Evolutionary conservation across 2,888 invertebrate species (phyloP).

Genomic region (Papilio elwesi): DNA sequence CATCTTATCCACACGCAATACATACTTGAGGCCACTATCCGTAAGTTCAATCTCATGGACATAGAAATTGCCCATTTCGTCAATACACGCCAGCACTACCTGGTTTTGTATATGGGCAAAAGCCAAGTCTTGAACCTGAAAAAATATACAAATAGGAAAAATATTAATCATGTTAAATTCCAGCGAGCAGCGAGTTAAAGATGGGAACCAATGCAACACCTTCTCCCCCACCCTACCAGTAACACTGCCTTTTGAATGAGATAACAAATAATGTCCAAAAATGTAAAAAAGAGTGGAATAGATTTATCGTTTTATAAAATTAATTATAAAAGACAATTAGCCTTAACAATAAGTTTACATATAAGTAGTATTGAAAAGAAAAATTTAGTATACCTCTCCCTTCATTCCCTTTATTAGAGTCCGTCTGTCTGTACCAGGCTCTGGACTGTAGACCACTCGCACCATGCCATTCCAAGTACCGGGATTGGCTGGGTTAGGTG

Average conservation of each 20-base stretch:
- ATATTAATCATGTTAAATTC: constrained; percentile 8
- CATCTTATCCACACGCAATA: background rate
- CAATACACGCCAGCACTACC: constrained; percentile 93
- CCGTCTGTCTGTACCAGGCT: constrained; percentile 87
- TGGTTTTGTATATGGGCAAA: constrained; percentile 93
- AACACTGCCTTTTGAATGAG: no score
- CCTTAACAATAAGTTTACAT: background rate
- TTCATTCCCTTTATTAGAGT: constrained; percentile 93
- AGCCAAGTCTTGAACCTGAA: constrained; percentile 93
- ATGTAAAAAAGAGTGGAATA: no score
- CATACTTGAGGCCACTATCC: constrained; percentile 82
- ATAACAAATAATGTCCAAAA: no score
- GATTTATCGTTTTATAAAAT: no score
- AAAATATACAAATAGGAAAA: constrained; percentile 29
- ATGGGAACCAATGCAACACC: no score
- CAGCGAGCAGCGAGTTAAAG: no score
- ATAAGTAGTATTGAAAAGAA: background rate
- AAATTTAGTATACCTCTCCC: constrained; percentile 78
- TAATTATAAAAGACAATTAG: no score
- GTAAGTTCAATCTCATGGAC: constrained; percentile 90
- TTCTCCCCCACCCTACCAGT: no score
- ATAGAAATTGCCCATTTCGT: constrained; percentile 92
- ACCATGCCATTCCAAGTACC: constrained; percentile 88
- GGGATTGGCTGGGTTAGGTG: constrained; percentile 70
- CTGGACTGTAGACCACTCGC: constrained; percentile 89